These are phyloP conservation scores for Gadopsis marmoratus DNA, from an alignment of 2,797 vertebrate genomes.

Conservation along the genomic window DNA sequence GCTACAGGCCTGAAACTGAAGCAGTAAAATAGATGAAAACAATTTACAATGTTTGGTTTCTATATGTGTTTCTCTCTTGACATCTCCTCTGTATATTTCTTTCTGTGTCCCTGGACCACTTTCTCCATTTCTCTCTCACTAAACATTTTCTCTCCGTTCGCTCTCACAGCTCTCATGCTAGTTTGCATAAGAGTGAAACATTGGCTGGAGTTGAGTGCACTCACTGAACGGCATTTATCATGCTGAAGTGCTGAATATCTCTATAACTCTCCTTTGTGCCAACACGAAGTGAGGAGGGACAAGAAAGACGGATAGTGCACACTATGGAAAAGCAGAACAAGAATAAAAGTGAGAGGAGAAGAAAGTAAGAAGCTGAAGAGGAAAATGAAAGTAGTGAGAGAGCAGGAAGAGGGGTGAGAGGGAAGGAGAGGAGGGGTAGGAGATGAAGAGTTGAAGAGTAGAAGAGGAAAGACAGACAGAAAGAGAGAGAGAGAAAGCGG, in stretches of 20 bases:
- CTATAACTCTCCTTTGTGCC: conserved; percentile 47
- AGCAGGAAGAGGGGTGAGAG: conserved; percentile 30
- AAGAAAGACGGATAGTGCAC: conserved; percentile 34
- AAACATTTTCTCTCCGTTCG: conserved; percentile 52
- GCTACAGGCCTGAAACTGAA: conserved; percentile 6
- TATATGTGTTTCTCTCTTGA: conserved; percentile 40
- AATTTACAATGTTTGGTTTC: conserved; percentile 14
- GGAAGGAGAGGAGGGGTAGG: conserved; percentile 4
- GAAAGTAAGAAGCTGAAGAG: conserved; percentile 9
- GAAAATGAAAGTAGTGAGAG: conserved; percentile 28
- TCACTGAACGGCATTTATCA: conserved; percentile 70
- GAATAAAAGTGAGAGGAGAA: neutral
- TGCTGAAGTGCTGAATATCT: conserved; percentile 66
- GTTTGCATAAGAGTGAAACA: conserved; percentile 77
- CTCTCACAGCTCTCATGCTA: conserved; percentile 62
- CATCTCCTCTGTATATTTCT: conserved; percentile 33
- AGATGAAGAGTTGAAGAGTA: conserved; percentile 27
- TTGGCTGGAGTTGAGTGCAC: conserved; percentile 71
- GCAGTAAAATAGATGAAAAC: conserved; percentile 22
- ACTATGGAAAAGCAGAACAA: conserved; percentile 13
- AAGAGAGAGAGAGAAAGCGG: conserved; percentile 31
- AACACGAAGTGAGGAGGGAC: conserved; percentile 42
- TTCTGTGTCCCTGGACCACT: conserved; percentile 43
- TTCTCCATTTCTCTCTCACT: conserved; percentile 48
- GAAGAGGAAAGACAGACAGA: conserved; percentile 17